Percentiles rank a stretch among this genome's conserved stretches.
These are phyloP conservation scores for Carlito syrichta DNA, from an alignment of 2,113 vertebrate genomes.

Conservation along the genomic window DNA sequence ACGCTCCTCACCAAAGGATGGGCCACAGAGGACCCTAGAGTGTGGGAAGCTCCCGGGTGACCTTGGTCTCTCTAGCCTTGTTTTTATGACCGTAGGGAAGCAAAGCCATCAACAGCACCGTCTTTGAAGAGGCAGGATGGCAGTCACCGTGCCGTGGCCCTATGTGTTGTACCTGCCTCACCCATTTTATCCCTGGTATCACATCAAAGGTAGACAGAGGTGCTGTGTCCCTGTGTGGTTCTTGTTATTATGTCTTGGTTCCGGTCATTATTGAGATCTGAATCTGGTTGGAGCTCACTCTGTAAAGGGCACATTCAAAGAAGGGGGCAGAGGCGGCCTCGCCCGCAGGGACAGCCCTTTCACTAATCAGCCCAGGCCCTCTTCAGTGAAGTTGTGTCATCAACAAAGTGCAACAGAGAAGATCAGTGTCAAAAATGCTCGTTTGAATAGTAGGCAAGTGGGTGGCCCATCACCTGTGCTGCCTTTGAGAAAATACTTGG, in stretches of 20 bases:
- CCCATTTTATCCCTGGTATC: slow-evolving; percentile 25
- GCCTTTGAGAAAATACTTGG: not conserved
- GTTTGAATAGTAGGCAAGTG: not conserved
- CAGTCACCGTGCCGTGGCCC: not conserved
- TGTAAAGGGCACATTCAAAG: slow-evolving; percentile 8
- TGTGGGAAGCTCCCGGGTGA: not conserved
- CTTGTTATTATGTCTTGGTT: not conserved
- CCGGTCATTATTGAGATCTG: slow-evolving; percentile 22
- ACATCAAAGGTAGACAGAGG: not conserved
- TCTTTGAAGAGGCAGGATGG: slow-evolving; percentile 1
- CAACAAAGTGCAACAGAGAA: not conserved
- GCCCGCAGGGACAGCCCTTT: not conserved
- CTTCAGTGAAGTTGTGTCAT: slow-evolving; percentile 12
- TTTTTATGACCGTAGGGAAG: not conserved
- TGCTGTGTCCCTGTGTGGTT: not conserved
- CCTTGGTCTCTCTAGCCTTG: not conserved
- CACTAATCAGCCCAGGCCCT: not conserved
- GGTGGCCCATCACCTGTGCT: not conserved
- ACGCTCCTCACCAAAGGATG: not conserved
- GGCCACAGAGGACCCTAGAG: not conserved
- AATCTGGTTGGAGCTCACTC: slow-evolving; percentile 14
- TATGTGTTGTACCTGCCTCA: not conserved
- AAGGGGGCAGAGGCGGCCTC: not conserved
- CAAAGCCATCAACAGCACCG: not conserved
- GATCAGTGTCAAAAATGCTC: not conserved